Percentiles rank a stretch among this genome's conserved stretches.
Conservation (phyloP, 53 echinoderm and acorn worm species). For the Antedon mediterranea region DNA sequence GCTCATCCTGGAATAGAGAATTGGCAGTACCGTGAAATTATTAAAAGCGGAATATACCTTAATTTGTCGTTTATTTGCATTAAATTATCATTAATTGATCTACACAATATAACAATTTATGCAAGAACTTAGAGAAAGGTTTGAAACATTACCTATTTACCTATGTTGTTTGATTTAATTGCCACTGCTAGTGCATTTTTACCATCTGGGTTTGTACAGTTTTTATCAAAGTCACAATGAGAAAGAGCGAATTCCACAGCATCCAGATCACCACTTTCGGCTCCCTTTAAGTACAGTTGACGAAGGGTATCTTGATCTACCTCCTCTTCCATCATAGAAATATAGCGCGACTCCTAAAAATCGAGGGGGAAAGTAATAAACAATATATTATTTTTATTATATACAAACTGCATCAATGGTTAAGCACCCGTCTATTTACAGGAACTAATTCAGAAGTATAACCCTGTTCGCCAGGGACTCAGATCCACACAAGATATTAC, state of each 20-base stretch:
- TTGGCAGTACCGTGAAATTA: no score
- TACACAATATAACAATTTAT: not conserved
- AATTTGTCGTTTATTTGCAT: no score
- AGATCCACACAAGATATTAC: no score
- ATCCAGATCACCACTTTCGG: not conserved
- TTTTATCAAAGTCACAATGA: constrained; percentile 30
- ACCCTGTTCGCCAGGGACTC: no score
- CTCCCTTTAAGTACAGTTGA: not conserved
- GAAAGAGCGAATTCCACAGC: not conserved
- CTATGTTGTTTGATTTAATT: constrained; percentile 31
- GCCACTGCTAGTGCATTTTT: constrained; percentile 58
- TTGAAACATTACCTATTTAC: constrained; percentile 5
- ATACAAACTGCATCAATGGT: no score
- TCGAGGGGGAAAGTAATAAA: no score
- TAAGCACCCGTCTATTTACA: no score
- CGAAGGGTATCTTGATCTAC: not conserved
- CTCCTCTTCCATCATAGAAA: not conserved
- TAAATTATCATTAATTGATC: no score
- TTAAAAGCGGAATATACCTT: no score
- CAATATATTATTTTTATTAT: no score
- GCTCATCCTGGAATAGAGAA: no score
- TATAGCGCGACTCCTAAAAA: not conserved
- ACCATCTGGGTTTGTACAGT: constrained; percentile 50
- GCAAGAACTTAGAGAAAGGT: not conserved
- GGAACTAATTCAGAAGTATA: no score